Evolutionary conservation across 1,140 invertebrate species (phyloP).

Genomic region (Lordiphosa clarofinis): DNA sequence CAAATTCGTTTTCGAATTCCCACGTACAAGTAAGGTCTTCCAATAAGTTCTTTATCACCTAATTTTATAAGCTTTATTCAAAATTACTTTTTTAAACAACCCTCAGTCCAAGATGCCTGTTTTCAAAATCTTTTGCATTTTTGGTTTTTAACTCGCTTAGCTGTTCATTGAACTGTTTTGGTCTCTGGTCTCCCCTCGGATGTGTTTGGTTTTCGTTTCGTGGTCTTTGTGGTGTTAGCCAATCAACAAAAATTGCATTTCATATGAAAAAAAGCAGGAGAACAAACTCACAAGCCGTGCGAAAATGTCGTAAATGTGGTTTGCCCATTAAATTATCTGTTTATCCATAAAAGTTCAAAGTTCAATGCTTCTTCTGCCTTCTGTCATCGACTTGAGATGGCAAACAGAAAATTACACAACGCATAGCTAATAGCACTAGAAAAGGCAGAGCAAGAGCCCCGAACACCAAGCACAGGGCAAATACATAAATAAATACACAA

Average conservation of each 20-base stretch:
- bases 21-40: too few relatives aligned
- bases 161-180: constrained; percentile 61
- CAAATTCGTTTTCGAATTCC: too few relatives aligned
- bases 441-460: neutral
- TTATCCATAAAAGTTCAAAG: constrained; percentile 55
- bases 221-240: constrained; percentile 42
- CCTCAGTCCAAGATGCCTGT: too few relatives aligned
- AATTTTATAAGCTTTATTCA: too few relatives aligned
- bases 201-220: constrained; percentile 12
- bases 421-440: constrained; percentile 18
- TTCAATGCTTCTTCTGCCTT: constrained; percentile 43
- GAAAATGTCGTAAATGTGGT: constrained; percentile 20
- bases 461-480: constrained; percentile 30
- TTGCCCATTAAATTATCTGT: constrained; percentile 25
- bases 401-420: constrained; percentile 58
- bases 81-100: too few relatives aligned
- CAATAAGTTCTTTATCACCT: too few relatives aligned
- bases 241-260: constrained; percentile 45
- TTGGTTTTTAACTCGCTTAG: constrained; percentile 46
- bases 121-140: constrained; percentile 35
- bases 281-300: constrained; percentile 15
- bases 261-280: constrained; percentile 11
- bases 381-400: constrained; percentile 52
- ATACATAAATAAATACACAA: constrained; percentile 71
- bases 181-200: constrained; percentile 5